A percentile compares a stretch with the other conserved stretches of the same genome.
phyloP scores from a whole-genome alignment of 1,140 invertebrate species.

The Pomacea maculata region DNA sequence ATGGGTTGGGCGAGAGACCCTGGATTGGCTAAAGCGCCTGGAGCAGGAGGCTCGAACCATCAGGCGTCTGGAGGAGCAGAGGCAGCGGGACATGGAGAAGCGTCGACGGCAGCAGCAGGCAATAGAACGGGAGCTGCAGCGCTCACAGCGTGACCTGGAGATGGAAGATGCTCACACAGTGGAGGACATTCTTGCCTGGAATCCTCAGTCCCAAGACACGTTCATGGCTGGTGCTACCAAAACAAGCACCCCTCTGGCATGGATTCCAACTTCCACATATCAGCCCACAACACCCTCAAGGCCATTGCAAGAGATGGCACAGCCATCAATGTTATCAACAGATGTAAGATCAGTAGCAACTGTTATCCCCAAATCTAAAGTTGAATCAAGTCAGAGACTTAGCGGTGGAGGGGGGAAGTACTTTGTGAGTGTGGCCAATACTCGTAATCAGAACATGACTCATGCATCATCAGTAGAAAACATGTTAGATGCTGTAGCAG shows the following conservation, averaged over 20 bases:
- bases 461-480: constrained; percentile 7
- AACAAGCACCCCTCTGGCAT: constrained; percentile 21
- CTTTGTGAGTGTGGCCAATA: constrained; percentile 49
- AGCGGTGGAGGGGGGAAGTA: constrained; percentile 45
- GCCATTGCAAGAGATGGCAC: too few species aligned
- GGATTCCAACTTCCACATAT: constrained; percentile 21
- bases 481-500: constrained; percentile 19
- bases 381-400: background rate
- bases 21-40: constrained; percentile 47
- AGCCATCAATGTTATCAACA: too few species aligned
- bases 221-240: too few species aligned
- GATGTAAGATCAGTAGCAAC: too few species aligned
- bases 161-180: constrained; percentile 68
- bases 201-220: background rate
- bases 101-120: constrained; percentile 69
- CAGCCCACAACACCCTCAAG: too few species aligned
- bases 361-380: too few species aligned
- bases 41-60: constrained; percentile 51
- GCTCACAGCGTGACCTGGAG: constrained; percentile 74
- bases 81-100: constrained; percentile 62
- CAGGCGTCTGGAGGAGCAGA: constrained; percentile 48
- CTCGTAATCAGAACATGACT: constrained; percentile 18
- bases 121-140: constrained; percentile 72
- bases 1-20: constrained; percentile 42
- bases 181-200: constrained; percentile 53